Evolutionary conservation across 2,113 vertebrate species (phyloP).

Genomic region (Agapornis roseicollis): DNA sequence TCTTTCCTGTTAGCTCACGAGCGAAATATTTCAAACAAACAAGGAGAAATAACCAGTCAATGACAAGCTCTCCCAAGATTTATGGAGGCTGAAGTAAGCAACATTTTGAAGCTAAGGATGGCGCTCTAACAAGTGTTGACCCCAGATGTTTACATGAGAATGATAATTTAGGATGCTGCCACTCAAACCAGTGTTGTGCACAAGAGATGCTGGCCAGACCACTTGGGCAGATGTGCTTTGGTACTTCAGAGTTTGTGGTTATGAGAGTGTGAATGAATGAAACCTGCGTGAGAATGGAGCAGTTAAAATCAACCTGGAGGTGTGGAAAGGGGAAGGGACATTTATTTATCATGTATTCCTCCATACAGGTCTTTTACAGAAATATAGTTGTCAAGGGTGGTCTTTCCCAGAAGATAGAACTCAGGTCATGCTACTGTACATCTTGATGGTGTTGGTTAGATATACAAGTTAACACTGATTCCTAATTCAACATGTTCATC

Average conservation of each 20-base stretch:
- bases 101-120: background rate
- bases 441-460: background rate
- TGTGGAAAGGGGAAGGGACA: background rate
- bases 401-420: background rate
- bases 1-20: background rate
- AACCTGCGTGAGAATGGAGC: background rate
- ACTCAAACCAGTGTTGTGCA: background rate
- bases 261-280: background rate
- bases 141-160: accelerated
- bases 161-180: background rate
- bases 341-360: background rate
- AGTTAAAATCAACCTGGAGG: background rate
- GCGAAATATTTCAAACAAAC: background rate
- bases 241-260: background rate
- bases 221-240: background rate
- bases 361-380: background rate
- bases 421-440: background rate
- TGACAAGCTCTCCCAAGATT: background rate
- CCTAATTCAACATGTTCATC: accelerated
- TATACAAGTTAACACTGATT: background rate
- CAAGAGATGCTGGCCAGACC: background rate
- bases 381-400: background rate
- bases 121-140: background rate
- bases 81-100: background rate
- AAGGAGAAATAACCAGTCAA: background rate